These are phyloP conservation scores for Macrotis lagotis DNA, from an alignment of 2,113 vertebrate species.

Conservation along the genomic window DNA sequence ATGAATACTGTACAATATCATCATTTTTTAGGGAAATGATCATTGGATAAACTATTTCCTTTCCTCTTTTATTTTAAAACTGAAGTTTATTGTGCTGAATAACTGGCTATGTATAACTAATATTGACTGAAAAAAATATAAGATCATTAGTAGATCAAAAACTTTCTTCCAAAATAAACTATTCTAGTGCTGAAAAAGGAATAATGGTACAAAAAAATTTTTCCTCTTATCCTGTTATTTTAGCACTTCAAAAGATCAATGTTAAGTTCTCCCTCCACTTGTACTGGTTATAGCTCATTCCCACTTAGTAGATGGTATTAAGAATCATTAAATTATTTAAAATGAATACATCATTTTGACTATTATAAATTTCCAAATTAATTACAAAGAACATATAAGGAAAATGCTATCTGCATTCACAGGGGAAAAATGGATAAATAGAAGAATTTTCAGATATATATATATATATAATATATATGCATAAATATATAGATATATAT, in stretches of 20 bases:
- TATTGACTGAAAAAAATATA: not conserved
- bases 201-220: conserved; percentile 4
- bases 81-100: not conserved
- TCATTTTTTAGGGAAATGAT: conserved; percentile 24
- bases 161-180: not conserved
- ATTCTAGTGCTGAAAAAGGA: not conserved
- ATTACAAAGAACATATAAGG: not conserved
- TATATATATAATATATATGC: not conserved
- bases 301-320: not conserved
- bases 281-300: not conserved
- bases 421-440: not conserved
- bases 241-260: not conserved
- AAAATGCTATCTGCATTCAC: not conserved
- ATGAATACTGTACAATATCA: conserved; percentile 6
- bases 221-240: not conserved
- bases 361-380: not conserved
- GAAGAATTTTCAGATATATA: not conserved
- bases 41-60: conserved; percentile 19
- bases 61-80: conserved; percentile 27
- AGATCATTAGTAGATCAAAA: conserved; percentile 9
- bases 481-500: no score
- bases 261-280: not conserved
- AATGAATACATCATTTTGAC: not conserved
- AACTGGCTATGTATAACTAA: not conserved
- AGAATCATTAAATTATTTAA: not conserved